Evolutionary conservation across 2,113 vertebrate species (phyloP).

Genomic region (Zosterops borbonicus): DNA sequence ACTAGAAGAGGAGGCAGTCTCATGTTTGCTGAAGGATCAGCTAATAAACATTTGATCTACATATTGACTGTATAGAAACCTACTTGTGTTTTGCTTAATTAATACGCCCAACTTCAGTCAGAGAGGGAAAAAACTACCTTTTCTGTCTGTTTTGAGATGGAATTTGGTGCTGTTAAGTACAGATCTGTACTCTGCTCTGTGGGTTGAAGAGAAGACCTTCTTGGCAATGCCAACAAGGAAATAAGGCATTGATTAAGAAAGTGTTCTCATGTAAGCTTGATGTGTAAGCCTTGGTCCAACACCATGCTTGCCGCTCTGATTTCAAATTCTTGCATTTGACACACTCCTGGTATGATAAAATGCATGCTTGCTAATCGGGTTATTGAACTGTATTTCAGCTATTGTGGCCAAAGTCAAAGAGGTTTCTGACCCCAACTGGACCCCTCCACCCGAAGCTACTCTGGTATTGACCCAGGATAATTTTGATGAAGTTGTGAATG

Average conservation of each 20-base stretch:
- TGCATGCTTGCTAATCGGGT: not conserved
- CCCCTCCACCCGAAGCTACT: slow-evolving; percentile 90
- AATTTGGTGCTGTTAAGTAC: not conserved
- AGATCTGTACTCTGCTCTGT: not conserved
- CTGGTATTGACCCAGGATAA: slow-evolving; percentile 91
- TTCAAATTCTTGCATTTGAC: not conserved
- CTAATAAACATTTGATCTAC: not conserved
- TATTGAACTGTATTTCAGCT: slow-evolving; percentile 73
- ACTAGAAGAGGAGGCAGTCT: not conserved
- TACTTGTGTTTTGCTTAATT: not conserved
- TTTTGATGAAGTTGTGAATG: slow-evolving; percentile 86
- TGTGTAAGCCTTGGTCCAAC: not conserved
- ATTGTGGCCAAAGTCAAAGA: slow-evolving; percentile 90
- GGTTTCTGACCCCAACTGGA: slow-evolving; percentile 89
- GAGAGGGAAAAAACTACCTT: not conserved
- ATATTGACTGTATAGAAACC: not conserved
- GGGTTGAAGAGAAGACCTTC: not conserved
- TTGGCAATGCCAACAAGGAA: not conserved
- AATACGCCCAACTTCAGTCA: not conserved
- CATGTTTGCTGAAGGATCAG: not conserved
- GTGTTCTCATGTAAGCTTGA: not conserved
- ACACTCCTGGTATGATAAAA: not conserved
- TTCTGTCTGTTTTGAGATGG: not conserved
- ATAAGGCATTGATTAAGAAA: not conserved
- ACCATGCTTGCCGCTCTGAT: not conserved